Conservation (phyloP, 2,797 vertebrate genomes). For the Fistularia commersonii region DNA sequence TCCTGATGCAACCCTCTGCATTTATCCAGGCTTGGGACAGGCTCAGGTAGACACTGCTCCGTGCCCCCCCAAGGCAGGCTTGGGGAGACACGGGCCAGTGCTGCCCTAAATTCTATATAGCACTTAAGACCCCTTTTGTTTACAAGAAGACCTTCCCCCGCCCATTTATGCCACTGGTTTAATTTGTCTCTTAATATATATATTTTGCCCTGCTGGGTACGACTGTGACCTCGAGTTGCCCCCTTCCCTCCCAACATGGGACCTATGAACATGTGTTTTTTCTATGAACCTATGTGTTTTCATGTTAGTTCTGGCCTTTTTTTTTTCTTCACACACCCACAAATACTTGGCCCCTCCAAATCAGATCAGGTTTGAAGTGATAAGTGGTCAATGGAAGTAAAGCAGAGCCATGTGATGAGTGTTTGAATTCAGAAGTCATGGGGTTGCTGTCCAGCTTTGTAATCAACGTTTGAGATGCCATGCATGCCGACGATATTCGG, state of each 20-base stretch:
- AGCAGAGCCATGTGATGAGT: constrained; percentile 48
- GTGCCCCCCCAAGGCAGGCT: too few relatives aligned
- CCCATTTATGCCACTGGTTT: constrained; percentile 28
- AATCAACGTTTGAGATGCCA: constrained; percentile 60
- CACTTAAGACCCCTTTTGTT: constrained; percentile 35
- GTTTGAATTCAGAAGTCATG: constrained; percentile 30
- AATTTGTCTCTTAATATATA: constrained; percentile 40
- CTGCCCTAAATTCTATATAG: too few relatives aligned
- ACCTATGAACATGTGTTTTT: constrained; percentile 39
- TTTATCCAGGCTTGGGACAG: too few relatives aligned
- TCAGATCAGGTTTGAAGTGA: constrained; percentile 23
- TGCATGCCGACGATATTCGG: constrained; percentile 40
- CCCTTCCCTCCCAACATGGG: constrained; percentile 6
- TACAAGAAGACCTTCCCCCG: constrained; percentile 6
- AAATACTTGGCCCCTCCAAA: constrained; percentile 3
- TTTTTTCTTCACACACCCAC: neutral
- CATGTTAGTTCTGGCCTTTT: constrained; percentile 2
- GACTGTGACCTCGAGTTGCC: constrained; percentile 26
- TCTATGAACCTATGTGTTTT: constrained; percentile 40
- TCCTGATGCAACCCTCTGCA: too few relatives aligned
- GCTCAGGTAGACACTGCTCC: too few relatives aligned
- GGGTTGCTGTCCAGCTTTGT: constrained; percentile 48
- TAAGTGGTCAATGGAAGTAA: constrained; percentile 17
- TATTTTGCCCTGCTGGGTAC: constrained; percentile 41
- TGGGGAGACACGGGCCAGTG: too few relatives aligned